phyloP scores from a whole-genome alignment of 2,797 vertebrate genomes.

The Euthynnus affinis region DNA sequence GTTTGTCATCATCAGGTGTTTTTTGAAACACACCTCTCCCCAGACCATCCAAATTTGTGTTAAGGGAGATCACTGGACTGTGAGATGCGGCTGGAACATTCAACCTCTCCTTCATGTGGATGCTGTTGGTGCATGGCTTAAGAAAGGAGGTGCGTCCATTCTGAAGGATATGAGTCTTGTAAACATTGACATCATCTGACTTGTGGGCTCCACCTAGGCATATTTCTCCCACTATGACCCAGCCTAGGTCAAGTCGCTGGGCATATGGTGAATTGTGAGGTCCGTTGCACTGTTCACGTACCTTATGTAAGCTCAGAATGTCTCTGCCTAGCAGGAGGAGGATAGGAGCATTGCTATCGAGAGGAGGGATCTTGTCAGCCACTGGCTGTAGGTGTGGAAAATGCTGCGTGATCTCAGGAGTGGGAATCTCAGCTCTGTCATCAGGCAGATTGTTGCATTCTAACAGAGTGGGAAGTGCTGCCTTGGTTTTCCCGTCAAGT shows the following conservation, averaged over 20 bases:
- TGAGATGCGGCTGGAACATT: neutral
- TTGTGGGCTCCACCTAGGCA: neutral
- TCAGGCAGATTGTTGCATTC: too few relatives aligned
- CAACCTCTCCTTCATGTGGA: neutral
- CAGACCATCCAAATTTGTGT: neutral
- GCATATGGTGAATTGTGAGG: slow-evolving; percentile 18
- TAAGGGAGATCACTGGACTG: too few relatives aligned
- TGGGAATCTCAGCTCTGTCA: too few relatives aligned
- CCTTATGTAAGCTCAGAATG: slow-evolving; percentile 11
- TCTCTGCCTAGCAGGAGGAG: slow-evolving; percentile 1
- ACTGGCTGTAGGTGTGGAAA: too few relatives aligned
- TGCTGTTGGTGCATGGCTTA: slow-evolving; percentile 7
- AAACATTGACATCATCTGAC: neutral
- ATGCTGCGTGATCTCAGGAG: too few relatives aligned
- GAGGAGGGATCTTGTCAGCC: too few relatives aligned
- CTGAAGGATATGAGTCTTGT: slow-evolving; percentile 14
- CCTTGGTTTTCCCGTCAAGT: too few relatives aligned
- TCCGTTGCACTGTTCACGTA: slow-evolving; percentile 17
- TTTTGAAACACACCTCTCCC: slow-evolving; percentile 3
- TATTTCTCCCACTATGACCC: neutral
- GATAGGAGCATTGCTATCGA: neutral
- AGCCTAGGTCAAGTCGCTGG: slow-evolving; percentile 4
- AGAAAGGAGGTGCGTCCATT: slow-evolving; percentile 8
- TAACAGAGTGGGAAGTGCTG: too few relatives aligned
- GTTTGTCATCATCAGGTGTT: slow-evolving; percentile 20